Conservation (phyloP, 2,797 vertebrate species). For the Pseudopleuronectes americanus region DNA sequence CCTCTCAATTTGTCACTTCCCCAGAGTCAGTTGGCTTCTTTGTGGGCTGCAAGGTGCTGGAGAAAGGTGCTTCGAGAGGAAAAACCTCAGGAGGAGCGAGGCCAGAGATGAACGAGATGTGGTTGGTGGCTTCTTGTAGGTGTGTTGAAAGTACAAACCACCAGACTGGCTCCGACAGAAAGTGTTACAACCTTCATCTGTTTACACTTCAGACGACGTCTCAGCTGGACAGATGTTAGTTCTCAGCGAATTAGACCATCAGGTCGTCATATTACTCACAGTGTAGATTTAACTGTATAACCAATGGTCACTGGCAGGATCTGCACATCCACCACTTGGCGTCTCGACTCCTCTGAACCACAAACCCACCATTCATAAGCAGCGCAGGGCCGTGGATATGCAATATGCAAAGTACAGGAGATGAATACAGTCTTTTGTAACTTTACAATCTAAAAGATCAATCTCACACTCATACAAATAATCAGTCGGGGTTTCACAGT, state of each 20-base stretch:
- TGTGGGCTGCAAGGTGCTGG: conserved; percentile 80
- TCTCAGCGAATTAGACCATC: conserved; percentile 40
- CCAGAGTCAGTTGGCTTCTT: conserved; percentile 70
- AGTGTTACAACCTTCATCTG: conserved; percentile 49
- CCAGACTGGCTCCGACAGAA: conserved; percentile 54
- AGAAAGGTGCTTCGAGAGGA: conserved; percentile 65
- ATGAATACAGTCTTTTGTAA: conserved; percentile 13
- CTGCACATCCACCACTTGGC: conserved; percentile 51
- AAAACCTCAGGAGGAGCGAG: conserved; percentile 72
- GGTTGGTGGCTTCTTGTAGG: conserved; percentile 75
- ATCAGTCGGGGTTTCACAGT: conserved; percentile 3
- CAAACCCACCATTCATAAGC: conserved; percentile 65
- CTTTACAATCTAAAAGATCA: too few species aligned
- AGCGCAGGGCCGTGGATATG: conserved; percentile 21
- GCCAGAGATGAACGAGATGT: conserved; percentile 74
- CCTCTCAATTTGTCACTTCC: conserved; percentile 81
- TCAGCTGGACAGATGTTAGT: conserved; percentile 55
- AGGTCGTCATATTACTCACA: conserved; percentile 47
- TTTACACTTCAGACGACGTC: conserved; percentile 53
- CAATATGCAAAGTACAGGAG: conserved; percentile 13
- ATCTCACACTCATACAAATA: not conserved
- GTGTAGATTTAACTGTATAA: conserved; percentile 31
- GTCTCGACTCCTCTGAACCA: conserved; percentile 48
- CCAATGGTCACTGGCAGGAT: conserved; percentile 54
- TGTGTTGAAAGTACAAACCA: conserved; percentile 69